A percentile compares a stretch with the other conserved stretches of the same genome.
These are phyloP conservation scores for Perizoma flavofasciatum DNA, from an alignment of 2,888 invertebrate genomes.

Conservation along the genomic window DNA sequence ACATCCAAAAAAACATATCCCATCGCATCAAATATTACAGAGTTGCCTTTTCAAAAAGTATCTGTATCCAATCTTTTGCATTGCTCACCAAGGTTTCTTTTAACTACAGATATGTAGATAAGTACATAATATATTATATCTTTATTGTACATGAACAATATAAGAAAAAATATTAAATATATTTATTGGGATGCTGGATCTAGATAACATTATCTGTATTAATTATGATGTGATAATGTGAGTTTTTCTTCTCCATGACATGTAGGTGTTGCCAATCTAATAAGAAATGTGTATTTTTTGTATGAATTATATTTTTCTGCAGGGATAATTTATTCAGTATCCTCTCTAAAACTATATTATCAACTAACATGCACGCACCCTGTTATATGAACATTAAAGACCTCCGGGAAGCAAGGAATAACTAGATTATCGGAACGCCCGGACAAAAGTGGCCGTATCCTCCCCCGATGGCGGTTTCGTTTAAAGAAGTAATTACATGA, in stretches of 20 bases:
- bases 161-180: no score
- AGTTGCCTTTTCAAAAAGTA: conserved; percentile 14
- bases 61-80: background rate
- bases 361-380: conserved; percentile 37
- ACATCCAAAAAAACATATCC: conserved; percentile 26
- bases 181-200: no score
- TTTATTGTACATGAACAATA: no score
- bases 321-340: background rate
- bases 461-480: conserved; percentile 69
- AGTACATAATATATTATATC: no score
- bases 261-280: no score
- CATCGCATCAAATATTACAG: conserved; percentile 22
- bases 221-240: no score
- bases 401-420: conserved; percentile 51
- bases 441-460: conserved; percentile 68
- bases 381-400: conserved; percentile 43
- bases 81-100: no score
- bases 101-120: no score
- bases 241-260: no score
- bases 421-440: conserved; percentile 70
- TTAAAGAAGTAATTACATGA: conserved; percentile 82
- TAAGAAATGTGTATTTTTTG: no score
- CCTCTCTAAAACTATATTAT: conserved; percentile 22
- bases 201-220: no score
- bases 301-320: no score